Evolutionary conservation across 1,140 invertebrate species (phyloP).

Genomic region (Drosophila bocki): DNA sequence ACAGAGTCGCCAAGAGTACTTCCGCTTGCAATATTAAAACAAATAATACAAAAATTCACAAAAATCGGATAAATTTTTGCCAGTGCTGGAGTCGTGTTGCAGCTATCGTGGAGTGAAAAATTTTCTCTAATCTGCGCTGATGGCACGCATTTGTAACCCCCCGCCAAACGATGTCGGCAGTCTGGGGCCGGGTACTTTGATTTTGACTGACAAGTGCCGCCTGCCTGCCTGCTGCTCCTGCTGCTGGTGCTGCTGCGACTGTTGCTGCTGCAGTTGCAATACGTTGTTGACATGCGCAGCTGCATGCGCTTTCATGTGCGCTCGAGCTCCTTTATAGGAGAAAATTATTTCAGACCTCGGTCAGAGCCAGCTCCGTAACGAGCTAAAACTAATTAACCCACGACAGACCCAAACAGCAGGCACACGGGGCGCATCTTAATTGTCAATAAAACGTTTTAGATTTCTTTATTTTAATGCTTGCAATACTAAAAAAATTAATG

Average conservation of each 20-base stretch:
- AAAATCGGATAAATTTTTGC: background rate
- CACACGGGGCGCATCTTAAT: conserved; percentile 57
- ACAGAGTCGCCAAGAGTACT: background rate
- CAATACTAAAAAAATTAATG: conserved; percentile 73
- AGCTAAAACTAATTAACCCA: conserved; percentile 74
- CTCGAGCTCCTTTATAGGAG: conserved; percentile 77
- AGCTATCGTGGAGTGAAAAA: conserved; percentile 73
- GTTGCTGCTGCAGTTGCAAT: conserved; percentile 32
- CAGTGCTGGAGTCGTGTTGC: conserved; percentile 34
- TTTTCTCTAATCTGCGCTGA: conserved; percentile 82
- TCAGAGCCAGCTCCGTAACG: conserved; percentile 49
- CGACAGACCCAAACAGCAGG: conserved; percentile 37
- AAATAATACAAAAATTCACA: fast-evolving
- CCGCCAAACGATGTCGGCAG: conserved; percentile 70
- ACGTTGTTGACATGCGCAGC: conserved; percentile 77
- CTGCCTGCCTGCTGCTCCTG: conserved; percentile 42
- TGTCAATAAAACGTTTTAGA: conserved; percentile 78
- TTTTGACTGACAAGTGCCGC: conserved; percentile 83
- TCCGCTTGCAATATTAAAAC: background rate
- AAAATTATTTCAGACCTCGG: conserved; percentile 76
- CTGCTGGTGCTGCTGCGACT: conserved; percentile 19
- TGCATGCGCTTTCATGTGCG: conserved; percentile 75
- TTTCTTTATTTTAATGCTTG: conserved; percentile 79
- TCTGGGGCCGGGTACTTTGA: conserved; percentile 73
- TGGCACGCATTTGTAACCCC: conserved; percentile 68